These are phyloP conservation scores for Axis porcinus DNA, from an alignment of 2,113 vertebrate species.

Conservation along the genomic window DNA sequence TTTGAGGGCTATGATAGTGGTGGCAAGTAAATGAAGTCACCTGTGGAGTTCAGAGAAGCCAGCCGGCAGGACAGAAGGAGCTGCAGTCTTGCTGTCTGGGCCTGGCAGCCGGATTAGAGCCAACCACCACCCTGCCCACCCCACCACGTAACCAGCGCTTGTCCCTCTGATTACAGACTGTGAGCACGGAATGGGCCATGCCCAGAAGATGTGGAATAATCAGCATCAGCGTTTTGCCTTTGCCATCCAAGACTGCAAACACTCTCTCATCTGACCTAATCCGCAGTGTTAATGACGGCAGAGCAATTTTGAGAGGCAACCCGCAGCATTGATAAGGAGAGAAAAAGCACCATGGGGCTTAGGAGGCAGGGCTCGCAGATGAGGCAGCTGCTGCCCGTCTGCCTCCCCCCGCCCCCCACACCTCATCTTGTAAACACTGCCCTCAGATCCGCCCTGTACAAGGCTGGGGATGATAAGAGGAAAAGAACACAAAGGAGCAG, in stretches of 20 bases:
- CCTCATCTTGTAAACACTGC: neutral
- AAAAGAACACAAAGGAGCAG: neutral
- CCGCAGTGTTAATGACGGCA: constrained; percentile 50
- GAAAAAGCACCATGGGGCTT: neutral
- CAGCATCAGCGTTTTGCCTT: constrained; percentile 47
- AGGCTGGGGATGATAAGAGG: neutral
- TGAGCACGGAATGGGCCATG: constrained; percentile 46
- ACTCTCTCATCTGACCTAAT: constrained; percentile 54
- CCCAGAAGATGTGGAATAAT: constrained; percentile 38
- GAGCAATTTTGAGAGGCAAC: constrained; percentile 64
- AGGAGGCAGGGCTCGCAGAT: neutral
- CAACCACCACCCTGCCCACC: neutral
- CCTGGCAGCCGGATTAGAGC: neutral
- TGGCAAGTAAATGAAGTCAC: neutral
- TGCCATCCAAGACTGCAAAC: constrained; percentile 54
- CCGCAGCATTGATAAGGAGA: constrained; percentile 63
- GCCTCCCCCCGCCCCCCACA: neutral
- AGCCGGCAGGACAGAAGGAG: neutral
- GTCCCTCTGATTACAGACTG: constrained; percentile 47
- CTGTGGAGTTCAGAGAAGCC: neutral
- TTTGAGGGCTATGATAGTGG: neutral
- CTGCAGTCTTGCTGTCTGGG: neutral
- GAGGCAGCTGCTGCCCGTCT: constrained; percentile 10
- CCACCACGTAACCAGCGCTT: neutral
- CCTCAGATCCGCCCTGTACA: neutral